Evolutionary conservation across 2,888 invertebrate genomes (phyloP).

Genomic region (Heliconius hortense): DNA sequence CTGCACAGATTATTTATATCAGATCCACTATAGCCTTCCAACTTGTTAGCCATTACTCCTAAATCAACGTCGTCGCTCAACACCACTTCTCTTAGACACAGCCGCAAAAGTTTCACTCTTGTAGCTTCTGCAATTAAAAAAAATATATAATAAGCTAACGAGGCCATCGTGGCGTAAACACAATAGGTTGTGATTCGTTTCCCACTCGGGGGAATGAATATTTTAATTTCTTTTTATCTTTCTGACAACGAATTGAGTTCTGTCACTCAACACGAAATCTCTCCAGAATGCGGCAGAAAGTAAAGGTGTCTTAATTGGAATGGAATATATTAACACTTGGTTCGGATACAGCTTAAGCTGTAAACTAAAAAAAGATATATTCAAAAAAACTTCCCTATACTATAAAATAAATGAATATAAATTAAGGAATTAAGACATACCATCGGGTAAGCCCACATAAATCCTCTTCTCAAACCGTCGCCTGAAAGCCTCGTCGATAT

Average conservation of each 20-base stretch:
- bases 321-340: too few relatives aligned
- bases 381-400: too few relatives aligned
- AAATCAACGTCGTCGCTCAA: constrained; percentile 84
- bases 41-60: constrained; percentile 81
- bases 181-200: too few relatives aligned
- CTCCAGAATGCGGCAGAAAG: too few relatives aligned
- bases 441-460: constrained; percentile 92
- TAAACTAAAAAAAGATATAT: too few relatives aligned
- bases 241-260: too few relatives aligned
- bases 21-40: constrained; percentile 93
- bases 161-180: background rate
- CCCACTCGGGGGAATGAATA: too few relatives aligned
- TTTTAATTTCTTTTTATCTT: too few relatives aligned
- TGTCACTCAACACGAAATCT: too few relatives aligned
- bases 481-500: constrained; percentile 93
- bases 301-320: too few relatives aligned
- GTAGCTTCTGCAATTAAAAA: constrained; percentile 81
- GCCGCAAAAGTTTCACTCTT: constrained; percentile 84
- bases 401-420: too few relatives aligned
- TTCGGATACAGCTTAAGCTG: too few relatives aligned
- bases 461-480: constrained; percentile 93
- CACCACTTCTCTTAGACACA: constrained; percentile 86
- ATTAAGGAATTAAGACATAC: constrained; percentile 55
- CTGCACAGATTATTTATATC: constrained; percentile 95
- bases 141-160: background rate